These are phyloP conservation scores for Strigops habroptila DNA, from an alignment of 2,113 vertebrate species.

Conservation along the genomic window DNA sequence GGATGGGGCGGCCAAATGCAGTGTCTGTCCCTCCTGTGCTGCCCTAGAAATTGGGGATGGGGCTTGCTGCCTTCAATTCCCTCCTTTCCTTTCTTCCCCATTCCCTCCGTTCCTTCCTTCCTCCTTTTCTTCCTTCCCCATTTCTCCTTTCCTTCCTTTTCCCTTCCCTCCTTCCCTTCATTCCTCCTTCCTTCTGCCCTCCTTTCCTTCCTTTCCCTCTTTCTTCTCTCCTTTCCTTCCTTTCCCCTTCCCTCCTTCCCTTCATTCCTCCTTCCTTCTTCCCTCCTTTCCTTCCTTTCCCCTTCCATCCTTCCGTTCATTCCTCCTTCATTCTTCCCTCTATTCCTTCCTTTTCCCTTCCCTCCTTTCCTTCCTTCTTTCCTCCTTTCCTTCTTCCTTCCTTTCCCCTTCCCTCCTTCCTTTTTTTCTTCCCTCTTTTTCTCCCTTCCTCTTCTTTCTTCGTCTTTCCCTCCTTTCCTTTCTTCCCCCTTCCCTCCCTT, in stretches of 20 bases:
- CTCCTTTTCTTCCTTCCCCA: too few relatives aligned
- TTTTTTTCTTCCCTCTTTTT: neutral
- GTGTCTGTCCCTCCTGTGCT: neutral
- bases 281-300: too few relatives aligned
- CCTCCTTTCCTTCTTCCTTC: neutral
- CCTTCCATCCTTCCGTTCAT: too few relatives aligned
- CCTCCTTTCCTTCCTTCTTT: neutral
- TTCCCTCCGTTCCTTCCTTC: too few relatives aligned
- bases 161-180: too few relatives aligned
- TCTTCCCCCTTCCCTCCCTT: neutral
- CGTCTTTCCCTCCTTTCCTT: neutral
- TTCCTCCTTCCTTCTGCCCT: too few relatives aligned
- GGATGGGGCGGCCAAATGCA: fast-evolving
- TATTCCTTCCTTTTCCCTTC: too few relatives aligned
- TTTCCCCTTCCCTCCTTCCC: too few relatives aligned
- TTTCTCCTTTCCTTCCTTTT: too few relatives aligned
- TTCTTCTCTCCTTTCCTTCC: neutral
- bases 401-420: neutral
- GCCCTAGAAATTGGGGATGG: neutral
- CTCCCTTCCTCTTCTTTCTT: neutral
- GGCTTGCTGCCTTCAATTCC: neutral
- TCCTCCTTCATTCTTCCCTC: too few relatives aligned
- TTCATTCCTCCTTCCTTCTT: too few relatives aligned
- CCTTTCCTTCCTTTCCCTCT: neutral
- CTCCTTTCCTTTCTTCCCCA: neutral